phyloP scores from a whole-genome alignment of 2,113 vertebrate genomes.

The Anarrhichthys ocellatus region DNA sequence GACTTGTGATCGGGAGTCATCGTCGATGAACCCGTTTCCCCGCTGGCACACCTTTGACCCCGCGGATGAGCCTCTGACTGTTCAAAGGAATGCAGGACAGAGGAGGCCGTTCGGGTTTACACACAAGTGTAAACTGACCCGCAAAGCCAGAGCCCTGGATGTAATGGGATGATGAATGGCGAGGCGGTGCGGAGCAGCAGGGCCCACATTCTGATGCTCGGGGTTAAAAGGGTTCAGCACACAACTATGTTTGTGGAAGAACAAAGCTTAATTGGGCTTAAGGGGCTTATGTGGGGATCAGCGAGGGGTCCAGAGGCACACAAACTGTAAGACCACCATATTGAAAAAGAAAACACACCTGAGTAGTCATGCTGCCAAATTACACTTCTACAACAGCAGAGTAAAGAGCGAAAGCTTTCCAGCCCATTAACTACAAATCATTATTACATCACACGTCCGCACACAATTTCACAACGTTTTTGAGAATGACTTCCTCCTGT shows the following conservation, averaged over 20 bases:
- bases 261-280: constrained; percentile 55
- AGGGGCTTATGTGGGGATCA: constrained; percentile 59
- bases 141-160: constrained; percentile 62
- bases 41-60: constrained; percentile 62
- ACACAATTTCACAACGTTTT: background rate
- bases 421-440: background rate
- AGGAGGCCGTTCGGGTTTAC: constrained; percentile 56
- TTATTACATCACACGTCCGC: background rate
- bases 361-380: background rate
- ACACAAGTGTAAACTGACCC: constrained; percentile 61
- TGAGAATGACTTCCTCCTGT: background rate
- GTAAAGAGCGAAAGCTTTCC: background rate
- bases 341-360: background rate
- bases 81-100: constrained; percentile 68
- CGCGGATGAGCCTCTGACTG: constrained; percentile 42
- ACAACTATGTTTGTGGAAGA: constrained; percentile 46
- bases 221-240: constrained; percentile 60
- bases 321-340: constrained; percentile 9
- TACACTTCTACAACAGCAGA: background rate
- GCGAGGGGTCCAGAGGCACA: constrained; percentile 37
- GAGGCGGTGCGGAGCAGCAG: constrained; percentile 24
- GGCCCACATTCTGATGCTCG: constrained; percentile 51
- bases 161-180: constrained; percentile 62
- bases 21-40: constrained; percentile 55
- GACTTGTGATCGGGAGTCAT: constrained; percentile 7